Base-by-base conservation (phyloP, 92 coral and sea anemone species). In the Chrysogorgia sp. region DNA sequence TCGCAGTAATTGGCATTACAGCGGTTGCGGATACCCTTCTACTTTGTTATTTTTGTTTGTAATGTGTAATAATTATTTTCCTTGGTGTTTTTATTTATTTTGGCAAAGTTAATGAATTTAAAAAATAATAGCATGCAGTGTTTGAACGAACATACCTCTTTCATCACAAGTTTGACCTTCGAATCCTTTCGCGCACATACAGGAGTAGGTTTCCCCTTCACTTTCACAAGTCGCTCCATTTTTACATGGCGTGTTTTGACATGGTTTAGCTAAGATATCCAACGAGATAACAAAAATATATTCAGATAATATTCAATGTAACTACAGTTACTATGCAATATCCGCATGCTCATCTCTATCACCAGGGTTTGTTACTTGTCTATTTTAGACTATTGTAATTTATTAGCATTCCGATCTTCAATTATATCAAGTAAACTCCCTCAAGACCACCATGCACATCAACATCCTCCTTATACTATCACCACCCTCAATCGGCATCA, bases 181-280 rank as follows among this genome's bases (percentile, higher is more conserved):
- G 17, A 33, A 67, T 3, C 74, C 74, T 6, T 30, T 13, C 21
- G 56, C 40, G 19, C 74, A 67, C 0, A 3, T 0, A 22, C 74
- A 67, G 1, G 23, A 19, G 47, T 40, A 67, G 1, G 29, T 40
- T 29, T 67, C 74, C 0, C 19, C 57, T 8, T 67, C 74, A 45
- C 56, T 52, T 8, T 10, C 33, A 41, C 74, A 67, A 0, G 53
- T 67, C 10, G 56, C 74, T 0, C 13, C 31, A 45, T 67, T 67
- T 40, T 67, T 22, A 15, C 74, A 67, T 26, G 74, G 74, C 0
- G 74, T 40, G 6, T 22, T 45, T 25, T 67, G 32, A 23, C 74
- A 67, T 2, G 74, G 74, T 2, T 67, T 34, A 25, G 22, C 74
- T 67, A 67, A n/a, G 22, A 3, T 6, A 40, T 10, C 23, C 1